Base-by-base conservation (phyloP, 2,797 vertebrate genomes). In the Chelmon rostratus region DNA sequence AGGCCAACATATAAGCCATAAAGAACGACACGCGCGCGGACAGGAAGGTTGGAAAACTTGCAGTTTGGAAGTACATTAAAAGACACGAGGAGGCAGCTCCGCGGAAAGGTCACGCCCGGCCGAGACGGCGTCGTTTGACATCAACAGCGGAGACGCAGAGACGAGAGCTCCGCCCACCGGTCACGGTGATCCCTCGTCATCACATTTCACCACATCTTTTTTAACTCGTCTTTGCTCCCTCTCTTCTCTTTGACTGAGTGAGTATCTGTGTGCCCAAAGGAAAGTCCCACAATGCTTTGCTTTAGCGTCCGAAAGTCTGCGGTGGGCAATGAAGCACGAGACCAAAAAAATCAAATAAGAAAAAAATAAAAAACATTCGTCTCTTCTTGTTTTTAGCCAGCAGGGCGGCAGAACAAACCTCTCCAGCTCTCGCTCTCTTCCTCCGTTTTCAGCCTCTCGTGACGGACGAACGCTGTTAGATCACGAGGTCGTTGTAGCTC, bases 401-500 rank as follows among this genome's bases (percentile, higher is more conserved):
- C 87, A 79, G 88, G 83, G 84, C 89, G 78, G 86, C 88, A 95
- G 92, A 92, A 68, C 58, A 86, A 91, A 88, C 90, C 56, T 90
- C 92, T 91, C 70, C 91, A 83, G 52, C 78, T 73, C 87, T 90
- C 92, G 73, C 69, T 78, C 59, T 46, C 21, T 63, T 50, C 25
- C 25, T 50, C 25, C 25, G 23, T 47, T 11, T 1, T 49, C 81
- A 52, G 74, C 77, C 73, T 88, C 87, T 90, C 82, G 58, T 66
- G 88, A 91, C 92, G 82, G 86, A 91, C 86, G 77, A 72, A 71
- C 4, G 79, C 64, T 78, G 57, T 94, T 96, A 98, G 93, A 98
- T 99, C 85, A 96, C 97, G 81, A 97, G 95, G 94, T 98, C 96
- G 82, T 97, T 97, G 95, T 98, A 98, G 92, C 96, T 98, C 95